These are phyloP conservation scores for Argyresthia albistria DNA, from an alignment of 2,888 invertebrate species.

Conservation along the genomic window DNA sequence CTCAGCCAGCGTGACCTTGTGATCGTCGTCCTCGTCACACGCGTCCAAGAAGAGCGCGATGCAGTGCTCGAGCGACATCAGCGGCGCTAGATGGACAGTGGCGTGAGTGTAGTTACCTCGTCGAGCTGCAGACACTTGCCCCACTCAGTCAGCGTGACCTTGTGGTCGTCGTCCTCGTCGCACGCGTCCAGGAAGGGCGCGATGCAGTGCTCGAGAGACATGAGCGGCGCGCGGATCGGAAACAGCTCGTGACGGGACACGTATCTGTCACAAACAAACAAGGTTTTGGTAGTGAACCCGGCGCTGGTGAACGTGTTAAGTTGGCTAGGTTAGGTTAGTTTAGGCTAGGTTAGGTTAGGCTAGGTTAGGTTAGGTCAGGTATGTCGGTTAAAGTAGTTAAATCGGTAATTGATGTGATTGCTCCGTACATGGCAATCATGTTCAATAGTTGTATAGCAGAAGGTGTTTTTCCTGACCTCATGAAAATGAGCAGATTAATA, in stretches of 20 bases:
- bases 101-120: conserved; percentile 68
- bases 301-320: too few relatives aligned
- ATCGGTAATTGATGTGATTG: too few relatives aligned
- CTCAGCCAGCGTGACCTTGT: conserved; percentile 91
- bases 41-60: conserved; percentile 95
- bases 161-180: conserved; percentile 90
- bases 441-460: too few relatives aligned
- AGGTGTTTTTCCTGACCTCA: too few relatives aligned
- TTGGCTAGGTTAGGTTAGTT: too few relatives aligned
- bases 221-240: conserved; percentile 94
- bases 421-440: too few relatives aligned
- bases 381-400: too few relatives aligned
- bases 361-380: too few relatives aligned
- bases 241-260: conserved; percentile 96
- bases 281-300: too few relatives aligned
- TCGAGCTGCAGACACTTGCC: conserved; percentile 88
- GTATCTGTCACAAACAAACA: conserved; percentile 48
- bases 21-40: conserved; percentile 92
- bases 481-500: too few relatives aligned
- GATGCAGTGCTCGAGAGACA: conserved; percentile 98
- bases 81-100: too few relatives aligned
- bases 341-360: too few relatives aligned
- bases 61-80: conserved; percentile 97
- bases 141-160: conserved; percentile 94
- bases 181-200: conserved; percentile 95